Evolutionary conservation across 2,113 vertebrate species (phyloP).

Genomic region (Ibidorhyncha struthersii): DNA sequence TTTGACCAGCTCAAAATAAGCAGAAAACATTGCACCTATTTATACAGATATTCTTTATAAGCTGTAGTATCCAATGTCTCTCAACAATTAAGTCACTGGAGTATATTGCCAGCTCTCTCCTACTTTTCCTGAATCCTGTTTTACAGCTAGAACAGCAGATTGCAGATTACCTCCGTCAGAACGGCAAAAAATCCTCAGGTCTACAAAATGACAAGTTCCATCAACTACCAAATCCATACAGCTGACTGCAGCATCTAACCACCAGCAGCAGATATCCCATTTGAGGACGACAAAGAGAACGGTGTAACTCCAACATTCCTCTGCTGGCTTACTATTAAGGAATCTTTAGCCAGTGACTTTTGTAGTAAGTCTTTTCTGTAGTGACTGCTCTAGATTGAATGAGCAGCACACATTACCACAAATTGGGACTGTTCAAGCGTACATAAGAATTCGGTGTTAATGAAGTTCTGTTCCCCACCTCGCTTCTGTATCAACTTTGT

Average conservation of each 20-base stretch:
- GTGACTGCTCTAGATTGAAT: neutral
- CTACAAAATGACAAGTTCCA: neutral
- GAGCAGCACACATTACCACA: neutral
- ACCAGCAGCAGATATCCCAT: neutral
- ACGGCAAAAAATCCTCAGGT: neutral
- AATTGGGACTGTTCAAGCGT: neutral
- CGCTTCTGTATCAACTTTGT: neutral
- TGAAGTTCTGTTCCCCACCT: neutral
- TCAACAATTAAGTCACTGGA: neutral
- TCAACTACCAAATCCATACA: neutral
- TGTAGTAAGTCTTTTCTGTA: neutral
- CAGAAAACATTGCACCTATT: neutral
- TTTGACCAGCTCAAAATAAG: neutral
- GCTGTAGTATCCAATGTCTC: neutral
- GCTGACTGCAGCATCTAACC: neutral
- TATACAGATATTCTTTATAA: neutral
- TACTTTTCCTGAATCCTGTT: neutral
- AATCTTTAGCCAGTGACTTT: neutral
- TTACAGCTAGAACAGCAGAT: neutral
- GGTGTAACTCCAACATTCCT: neutral
- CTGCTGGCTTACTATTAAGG: neutral
- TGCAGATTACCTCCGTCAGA: neutral
- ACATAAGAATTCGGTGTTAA: neutral
- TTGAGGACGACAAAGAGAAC: neutral
- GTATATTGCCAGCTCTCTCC: neutral